Percentiles rank a stretch among this genome's conserved stretches.
Evolutionary conservation across 2,888 invertebrate species (phyloP).

Genomic region (Pandemis corylana): DNA sequence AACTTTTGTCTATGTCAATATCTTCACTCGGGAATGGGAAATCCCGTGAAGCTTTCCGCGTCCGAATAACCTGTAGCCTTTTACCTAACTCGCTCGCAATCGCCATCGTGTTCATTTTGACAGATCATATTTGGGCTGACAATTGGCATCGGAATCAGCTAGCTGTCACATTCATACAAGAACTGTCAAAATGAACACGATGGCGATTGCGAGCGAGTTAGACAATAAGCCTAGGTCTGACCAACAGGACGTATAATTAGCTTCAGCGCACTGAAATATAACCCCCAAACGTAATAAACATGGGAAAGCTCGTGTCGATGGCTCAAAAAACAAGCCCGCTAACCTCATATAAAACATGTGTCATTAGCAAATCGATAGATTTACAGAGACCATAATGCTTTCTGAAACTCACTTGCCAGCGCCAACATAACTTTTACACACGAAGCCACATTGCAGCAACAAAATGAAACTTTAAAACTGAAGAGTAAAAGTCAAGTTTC

Average conservation of each 20-base stretch:
- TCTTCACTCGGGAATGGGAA: too few species aligned
- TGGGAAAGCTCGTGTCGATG: slow-evolving; percentile 25
- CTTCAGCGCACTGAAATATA: slow-evolving; percentile 22
- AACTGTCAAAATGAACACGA: too few species aligned
- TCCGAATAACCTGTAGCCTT: too few species aligned
- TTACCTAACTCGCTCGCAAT: too few species aligned
- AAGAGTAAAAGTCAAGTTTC: slow-evolving; percentile 25
- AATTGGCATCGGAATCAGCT: too few species aligned
- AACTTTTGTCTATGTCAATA: too few species aligned
- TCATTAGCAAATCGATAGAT: slow-evolving; percentile 77
- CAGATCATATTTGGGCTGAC: too few species aligned
- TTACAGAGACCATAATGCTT: slow-evolving; percentile 75
- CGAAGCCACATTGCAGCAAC: slow-evolving; percentile 5
- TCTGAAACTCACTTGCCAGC: slow-evolving; percentile 69
- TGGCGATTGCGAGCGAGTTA: too few species aligned
- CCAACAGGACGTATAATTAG: neutral
- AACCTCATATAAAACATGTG: slow-evolving; percentile 63
- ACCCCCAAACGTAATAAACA: slow-evolving; percentile 21
- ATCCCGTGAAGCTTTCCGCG: too few species aligned
- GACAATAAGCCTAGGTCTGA: too few species aligned
- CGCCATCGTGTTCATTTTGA: too few species aligned
- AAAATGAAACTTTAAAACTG: slow-evolving; percentile 29
- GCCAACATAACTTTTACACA: slow-evolving; percentile 41
- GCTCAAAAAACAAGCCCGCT: slow-evolving; percentile 37
- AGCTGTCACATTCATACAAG: too few species aligned